Evolutionary conservation across 2,797 vertebrate species (phyloP), one percentile per base, ranked within the genome.

Genomic region (Falco cherrug): DNA sequence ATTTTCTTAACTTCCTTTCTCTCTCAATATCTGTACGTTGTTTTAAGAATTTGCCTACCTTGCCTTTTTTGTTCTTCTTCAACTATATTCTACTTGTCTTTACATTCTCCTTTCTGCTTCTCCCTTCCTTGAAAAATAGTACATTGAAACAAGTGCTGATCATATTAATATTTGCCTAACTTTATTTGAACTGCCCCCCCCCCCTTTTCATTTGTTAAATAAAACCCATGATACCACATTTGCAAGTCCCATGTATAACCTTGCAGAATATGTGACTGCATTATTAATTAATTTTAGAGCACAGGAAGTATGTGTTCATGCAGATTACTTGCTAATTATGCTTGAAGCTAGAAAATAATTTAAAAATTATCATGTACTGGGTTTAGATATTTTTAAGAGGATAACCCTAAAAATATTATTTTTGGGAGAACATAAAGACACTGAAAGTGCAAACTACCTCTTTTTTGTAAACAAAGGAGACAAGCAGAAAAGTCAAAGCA

Each of bases 261-360:
- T 93, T 94, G 56, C 18, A 35, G 61, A 79, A 89, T 69, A 92
- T 87, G 73, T 89, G 76, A 91, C 92, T 93, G 43, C 8, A 67
- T 73, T 88, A 70, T 29, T 85, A 84, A 63, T 45, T 19, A 85
- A 35, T 63, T 90, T 92, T 86, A 92, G 51, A 91, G 67, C 51
- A 93, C 90, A 90, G 25, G 60, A 95, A 82, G n/a, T 83, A 84
- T 43, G 54, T 54, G 39, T 74, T 94, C 93, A 91, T 91, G 64
- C 14, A 92, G 81, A 94, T 96, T 92, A 60, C n/a, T 91, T 90
- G 50, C 24, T 91, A 97, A 96, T 95, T 95, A 89, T 85, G 16
- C 10, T 80, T 94, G 78, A 95, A 73, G 47, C 28, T 69, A 89
- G 50, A 84, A 95, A 96, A 73, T 64, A 77, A 47, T 73, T 89